Base-by-base conservation (phyloP, 2,888 invertebrate genomes). In the Gonocerus acuteangulatus region DNA sequence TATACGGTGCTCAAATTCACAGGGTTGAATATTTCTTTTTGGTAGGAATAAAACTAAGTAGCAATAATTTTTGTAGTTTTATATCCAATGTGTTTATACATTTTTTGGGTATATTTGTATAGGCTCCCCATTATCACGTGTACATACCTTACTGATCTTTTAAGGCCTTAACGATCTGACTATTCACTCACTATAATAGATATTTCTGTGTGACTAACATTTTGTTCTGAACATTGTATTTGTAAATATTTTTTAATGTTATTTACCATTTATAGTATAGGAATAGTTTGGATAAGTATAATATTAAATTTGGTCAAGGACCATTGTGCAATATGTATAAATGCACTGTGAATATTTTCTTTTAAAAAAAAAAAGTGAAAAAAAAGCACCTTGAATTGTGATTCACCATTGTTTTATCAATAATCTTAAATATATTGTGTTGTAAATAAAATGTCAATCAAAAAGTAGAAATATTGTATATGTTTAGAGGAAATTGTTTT, bases 331-430 rank as follows among this genome's bases (percentile, higher is more conserved):
- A 54, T 54, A 54, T 22, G 9, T 9, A 27, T 51, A 39, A 2
- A 11, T 54, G 21, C 42, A 42, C 54, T 39, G 39, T 54, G 52
- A 36, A 23, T 34, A 51, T 51, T 34, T 27, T 51, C n/a, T 51
- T 16, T 15, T 36, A 34, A 27, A 51, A n/a, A n/a, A n/a, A 51
- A 32, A 32, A 6, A 32, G 11, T 32, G n/a, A n/a, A n/a, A n/a
- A n/a, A n/a, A 39, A 54, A 15, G 54, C 54, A 54, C 54, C 42
- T 51, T 51, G 32, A 27, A 54, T 54, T 54, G 54, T 54, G 54
- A 54, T 54, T 54, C 54, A 54, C 54, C 39, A 54, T 34, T 52
- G 19, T 34, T 34, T 51, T 54, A 54, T 22, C 15, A 39, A n/a
- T n/a, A 39, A 15, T 39, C n/a, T 39, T 39, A 39, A 39, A 39